Evolutionary conservation across 1,140 invertebrate genomes (phyloP), one percentile per base, ranked within the genome.

Genomic region (Drosophila quadrilineata): DNA sequence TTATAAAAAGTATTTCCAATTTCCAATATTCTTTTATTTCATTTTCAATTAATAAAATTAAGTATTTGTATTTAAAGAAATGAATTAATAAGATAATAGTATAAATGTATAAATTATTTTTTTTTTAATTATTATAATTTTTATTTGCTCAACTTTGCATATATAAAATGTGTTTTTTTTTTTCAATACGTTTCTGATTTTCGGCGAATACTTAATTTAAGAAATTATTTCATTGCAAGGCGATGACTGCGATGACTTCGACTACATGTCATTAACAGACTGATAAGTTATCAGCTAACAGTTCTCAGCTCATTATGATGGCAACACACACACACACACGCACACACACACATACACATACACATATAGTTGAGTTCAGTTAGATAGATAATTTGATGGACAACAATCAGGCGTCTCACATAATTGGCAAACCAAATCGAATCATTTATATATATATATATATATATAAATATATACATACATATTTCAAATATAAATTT

Each of bases 191-290:
- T 21, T 6, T 28, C 14, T 19, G 8, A 9, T 2, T 16, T 28
- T 38, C 33, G 29, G 45, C 24, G 41, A 68, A 84, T 66, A 64
- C 56, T 79, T 85, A 85, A 79, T 75, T 84, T 71, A 79, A 75
- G 80, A 85, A 84, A 84, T 84, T 74, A 84, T 84, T 84, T 85
- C 79, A 85, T 71, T 69, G 66, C 62, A 63, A 66, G 62, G 33
- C 56, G 49, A 57, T 40, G 29, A 19, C 56, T 48, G 53, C 67
- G 71, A 36, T 64, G 38, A 68, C 57, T 62, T 59, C 43, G 68
- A 45, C 72, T 54, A 63, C 72, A 84, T 84, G 77, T 79, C 77
- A 84, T 84, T 84, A 84, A 79, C 79, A 74, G 46, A 43, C 58
- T 79, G 77, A 84, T 84, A 84, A 84, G 56, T 41, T 82, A 82